phyloP scores from a whole-genome alignment of 2,113 vertebrate genomes.

The Hiodon alosoides region DNA sequence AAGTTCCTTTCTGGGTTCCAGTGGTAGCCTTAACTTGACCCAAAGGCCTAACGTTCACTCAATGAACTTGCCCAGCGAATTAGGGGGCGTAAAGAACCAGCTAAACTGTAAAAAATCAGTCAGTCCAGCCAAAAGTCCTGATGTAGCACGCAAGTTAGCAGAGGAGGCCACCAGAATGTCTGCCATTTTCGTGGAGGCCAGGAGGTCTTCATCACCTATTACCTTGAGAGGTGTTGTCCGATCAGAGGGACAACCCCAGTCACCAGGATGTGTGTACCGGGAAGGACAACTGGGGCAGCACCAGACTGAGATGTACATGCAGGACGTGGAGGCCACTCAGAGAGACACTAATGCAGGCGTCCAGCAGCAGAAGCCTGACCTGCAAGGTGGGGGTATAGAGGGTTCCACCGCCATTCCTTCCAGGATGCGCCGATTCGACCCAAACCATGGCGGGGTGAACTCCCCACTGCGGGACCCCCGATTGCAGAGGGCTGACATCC shows the following conservation, averaged over 20 bases:
- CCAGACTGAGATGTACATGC: conserved; percentile 19
- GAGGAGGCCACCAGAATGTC: conserved; percentile 48
- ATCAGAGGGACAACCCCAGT: conserved; percentile 39
- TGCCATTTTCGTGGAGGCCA: conserved; percentile 36
- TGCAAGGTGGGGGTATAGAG: not conserved
- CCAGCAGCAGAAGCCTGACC: not conserved
- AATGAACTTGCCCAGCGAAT: conserved; percentile 24
- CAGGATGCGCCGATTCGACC: conserved; percentile 23
- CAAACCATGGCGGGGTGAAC: conserved; percentile 7
- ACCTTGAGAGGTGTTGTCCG: conserved; percentile 36
- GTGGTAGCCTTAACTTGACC: conserved; percentile 20
- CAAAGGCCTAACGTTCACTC: conserved; percentile 33
- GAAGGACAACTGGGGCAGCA: conserved; percentile 27
- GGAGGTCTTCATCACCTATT: conserved; percentile 44
- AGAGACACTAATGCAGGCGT: not conserved
- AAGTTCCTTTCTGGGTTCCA: conserved; percentile 6
- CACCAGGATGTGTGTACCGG: not conserved
- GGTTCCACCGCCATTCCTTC: conserved; percentile 24
- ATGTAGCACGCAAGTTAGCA: conserved; percentile 41
- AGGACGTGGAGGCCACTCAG: no score
- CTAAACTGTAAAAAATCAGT: conserved; percentile 20
- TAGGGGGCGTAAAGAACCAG: conserved; percentile 24
- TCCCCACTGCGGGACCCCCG: conserved; percentile 39
- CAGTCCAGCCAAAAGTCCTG: conserved; percentile 39
- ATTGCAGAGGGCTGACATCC: conserved; percentile 20